Evolutionary conservation across 2,888 invertebrate genomes (phyloP).

Genomic region (Copidosoma aretas): DNA sequence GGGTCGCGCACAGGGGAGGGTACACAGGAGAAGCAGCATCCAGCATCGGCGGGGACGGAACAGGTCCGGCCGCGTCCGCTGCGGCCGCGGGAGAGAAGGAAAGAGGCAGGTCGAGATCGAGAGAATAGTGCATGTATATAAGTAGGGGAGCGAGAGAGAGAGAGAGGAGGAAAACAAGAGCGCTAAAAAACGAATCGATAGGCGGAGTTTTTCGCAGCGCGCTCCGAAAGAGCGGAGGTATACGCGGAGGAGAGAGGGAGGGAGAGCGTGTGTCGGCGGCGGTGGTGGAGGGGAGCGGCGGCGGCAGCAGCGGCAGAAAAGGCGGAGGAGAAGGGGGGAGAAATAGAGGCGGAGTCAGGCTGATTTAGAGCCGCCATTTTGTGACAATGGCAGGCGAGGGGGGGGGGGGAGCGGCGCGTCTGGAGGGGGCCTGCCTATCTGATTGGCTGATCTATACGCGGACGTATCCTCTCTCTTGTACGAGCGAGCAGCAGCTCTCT

Average conservation of each 20-base stretch:
- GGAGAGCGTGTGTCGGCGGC: slow-evolving; percentile 5
- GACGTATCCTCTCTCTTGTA: slow-evolving; percentile 40
- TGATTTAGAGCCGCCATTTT: slow-evolving; percentile 64
- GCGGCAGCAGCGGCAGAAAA: no score
- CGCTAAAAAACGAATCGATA: slow-evolving; percentile 62
- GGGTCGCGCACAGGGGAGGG: slow-evolving; percentile 9
- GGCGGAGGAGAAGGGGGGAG: slow-evolving; percentile 39
- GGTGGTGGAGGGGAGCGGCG: neutral
- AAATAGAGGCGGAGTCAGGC: slow-evolving; percentile 61
- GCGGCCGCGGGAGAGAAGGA: neutral
- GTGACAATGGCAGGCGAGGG: slow-evolving; percentile 54
- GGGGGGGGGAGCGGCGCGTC: slow-evolving; percentile 26
- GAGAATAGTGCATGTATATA: no score
- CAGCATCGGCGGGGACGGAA: no score
- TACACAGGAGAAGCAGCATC: slow-evolving; percentile 2
- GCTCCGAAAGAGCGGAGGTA: slow-evolving; percentile 48
- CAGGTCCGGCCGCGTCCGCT: neutral
- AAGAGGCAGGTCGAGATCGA: neutral
- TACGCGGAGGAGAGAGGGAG: slow-evolving; percentile 26
- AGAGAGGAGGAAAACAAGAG: slow-evolving; percentile 51
- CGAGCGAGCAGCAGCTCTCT: slow-evolving; percentile 61
- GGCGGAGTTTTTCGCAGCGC: slow-evolving; percentile 62
- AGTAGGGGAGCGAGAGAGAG: neutral
- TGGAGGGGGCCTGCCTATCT: slow-evolving; percentile 61
- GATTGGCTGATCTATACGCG: slow-evolving; percentile 59